Evolutionary conservation across 1,140 invertebrate species (phyloP), one percentile per base, ranked within the genome.

Genomic region (Danaus melanippus): DNA sequence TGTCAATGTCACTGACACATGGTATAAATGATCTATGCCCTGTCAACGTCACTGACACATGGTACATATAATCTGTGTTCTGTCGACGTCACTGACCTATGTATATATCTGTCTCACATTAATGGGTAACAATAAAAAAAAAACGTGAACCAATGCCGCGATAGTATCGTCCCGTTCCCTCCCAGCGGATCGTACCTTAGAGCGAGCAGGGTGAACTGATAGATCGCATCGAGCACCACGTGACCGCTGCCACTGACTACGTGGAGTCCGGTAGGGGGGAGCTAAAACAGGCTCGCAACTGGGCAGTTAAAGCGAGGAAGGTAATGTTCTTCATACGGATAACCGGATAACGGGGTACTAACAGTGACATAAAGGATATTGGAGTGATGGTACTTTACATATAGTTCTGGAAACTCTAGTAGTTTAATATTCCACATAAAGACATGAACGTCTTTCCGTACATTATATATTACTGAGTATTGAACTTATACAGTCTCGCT

Each of bases 151-250:
- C 76, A 79, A 80, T 79, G 61, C 72, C 63, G 72, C 57, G 56
- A 59, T 63, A 65, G 51, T 66, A 61, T 45, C 55, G 64, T 62
- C 74, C 71, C 69, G 59, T 58, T 65, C 75, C 74, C 74, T 73
- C 74, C 79, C 74, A 72, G 73, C 79, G 79, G 74, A 74, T 71
- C 68, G 62, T 65, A 66, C 72, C 67, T 84, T 86, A 81, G 80
- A 64, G 67, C 72, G 69, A 77, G 78, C 84, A 97, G 95, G 95
- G 95, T 76, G 95, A 97, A 88, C 92, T 97, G 90, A 92, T 97
- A 72, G 95, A 97, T 88, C 88, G 94, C 74, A 96, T 97, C 85
- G 96, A 97, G 89, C 94, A 94, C 88, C 94, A 97, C 87, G 95
- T 97, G 49, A 91, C 92, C 67, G 90, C 93, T 79, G 92, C 94